Evolutionary conservation across 2,888 invertebrate genomes (phyloP).

Genomic region (Xanthia icteritia): DNA sequence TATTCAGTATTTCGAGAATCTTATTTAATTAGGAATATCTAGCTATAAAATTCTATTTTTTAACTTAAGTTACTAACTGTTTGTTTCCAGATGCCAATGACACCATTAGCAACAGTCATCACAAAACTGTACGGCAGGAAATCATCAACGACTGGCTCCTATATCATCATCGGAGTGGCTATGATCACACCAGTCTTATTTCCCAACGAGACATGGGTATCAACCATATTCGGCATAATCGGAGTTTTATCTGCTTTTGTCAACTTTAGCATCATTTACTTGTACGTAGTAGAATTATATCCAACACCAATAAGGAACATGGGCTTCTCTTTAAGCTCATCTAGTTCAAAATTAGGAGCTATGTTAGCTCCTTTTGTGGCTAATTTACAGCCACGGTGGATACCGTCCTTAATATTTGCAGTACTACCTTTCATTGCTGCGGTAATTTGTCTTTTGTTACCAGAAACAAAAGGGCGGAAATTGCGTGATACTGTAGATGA

Average conservation of each 20-base stretch:
- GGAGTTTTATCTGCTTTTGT: constrained; percentile 66
- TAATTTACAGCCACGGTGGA: constrained; percentile 74
- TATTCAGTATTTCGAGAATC: neutral
- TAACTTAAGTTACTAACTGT: neutral
- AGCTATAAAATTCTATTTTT: neutral
- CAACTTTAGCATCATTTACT: constrained; percentile 70
- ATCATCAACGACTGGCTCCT: constrained; percentile 61
- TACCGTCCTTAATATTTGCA: constrained; percentile 76
- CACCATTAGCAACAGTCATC: constrained; percentile 67
- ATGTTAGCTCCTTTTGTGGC: constrained; percentile 79
- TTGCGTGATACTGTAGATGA: constrained; percentile 76
- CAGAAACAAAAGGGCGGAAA: constrained; percentile 79
- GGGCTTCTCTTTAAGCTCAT: constrained; percentile 74
- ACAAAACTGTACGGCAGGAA: constrained; percentile 74
- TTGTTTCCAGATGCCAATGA: constrained; percentile 74
- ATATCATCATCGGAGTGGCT: constrained; percentile 62
- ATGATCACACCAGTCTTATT: constrained; percentile 72
- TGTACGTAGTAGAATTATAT: constrained; percentile 77
- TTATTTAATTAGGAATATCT: no score
- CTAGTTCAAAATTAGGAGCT: constrained; percentile 76
- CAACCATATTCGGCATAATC: constrained; percentile 68
- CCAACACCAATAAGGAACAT: constrained; percentile 80
- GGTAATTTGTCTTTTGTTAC: constrained; percentile 72
- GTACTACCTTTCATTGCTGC: constrained; percentile 73
- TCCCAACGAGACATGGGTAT: constrained; percentile 68